Conservation (phyloP, 2,113 vertebrate genomes). For the Oryzias melastigma region DNA sequence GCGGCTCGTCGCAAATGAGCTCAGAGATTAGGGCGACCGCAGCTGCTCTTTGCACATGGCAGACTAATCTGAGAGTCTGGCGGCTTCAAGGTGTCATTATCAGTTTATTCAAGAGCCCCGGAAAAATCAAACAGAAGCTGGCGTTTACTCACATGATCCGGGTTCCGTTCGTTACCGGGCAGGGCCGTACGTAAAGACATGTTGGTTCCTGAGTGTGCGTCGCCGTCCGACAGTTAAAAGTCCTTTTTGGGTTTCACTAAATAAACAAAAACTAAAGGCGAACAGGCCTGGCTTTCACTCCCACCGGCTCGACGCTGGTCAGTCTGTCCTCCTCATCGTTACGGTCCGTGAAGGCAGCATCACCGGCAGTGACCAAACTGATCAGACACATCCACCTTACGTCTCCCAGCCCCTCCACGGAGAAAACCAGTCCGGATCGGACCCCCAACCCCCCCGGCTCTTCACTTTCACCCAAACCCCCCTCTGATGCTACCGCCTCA, state of each 20-base stretch:
- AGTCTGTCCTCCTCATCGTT: constrained; percentile 51
- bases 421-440: neutral
- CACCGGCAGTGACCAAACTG: constrained; percentile 17
- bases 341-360: constrained; percentile 56
- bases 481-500: constrained; percentile 46
- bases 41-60: constrained; percentile 48
- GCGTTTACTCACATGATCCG: constrained; percentile 75
- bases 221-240: constrained; percentile 24
- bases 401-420: constrained; percentile 1
- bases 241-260: neutral
- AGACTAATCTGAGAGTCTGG: constrained; percentile 24
- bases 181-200: constrained; percentile 79
- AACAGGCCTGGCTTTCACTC: constrained; percentile 30
- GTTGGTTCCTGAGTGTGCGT: constrained; percentile 63
- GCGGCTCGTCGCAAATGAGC: constrained; percentile 35
- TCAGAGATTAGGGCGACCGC: constrained; percentile 38
- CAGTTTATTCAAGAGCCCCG: constrained; percentile 3
- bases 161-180: constrained; percentile 75
- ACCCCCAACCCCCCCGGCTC: constrained; percentile 20
- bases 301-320: too few relatives aligned
- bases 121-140: neutral
- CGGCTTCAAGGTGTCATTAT: neutral
- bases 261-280: neutral
- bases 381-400: constrained; percentile 39
- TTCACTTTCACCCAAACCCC: constrained; percentile 26